These are phyloP conservation scores for Pantala flavescens DNA, from an alignment of 1,140 invertebrate genomes.

Conservation along the genomic window DNA sequence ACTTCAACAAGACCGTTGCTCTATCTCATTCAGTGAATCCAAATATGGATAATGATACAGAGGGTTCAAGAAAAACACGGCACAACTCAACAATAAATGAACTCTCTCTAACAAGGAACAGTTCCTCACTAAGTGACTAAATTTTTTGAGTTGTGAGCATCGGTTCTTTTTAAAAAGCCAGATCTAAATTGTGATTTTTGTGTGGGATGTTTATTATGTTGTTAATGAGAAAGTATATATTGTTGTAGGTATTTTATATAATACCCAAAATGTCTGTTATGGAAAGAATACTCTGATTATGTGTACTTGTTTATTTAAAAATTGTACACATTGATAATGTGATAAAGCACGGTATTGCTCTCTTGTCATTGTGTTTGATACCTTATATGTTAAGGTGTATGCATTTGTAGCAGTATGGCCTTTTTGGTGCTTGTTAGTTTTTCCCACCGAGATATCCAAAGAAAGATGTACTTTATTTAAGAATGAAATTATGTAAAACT, in stretches of 20 bases:
- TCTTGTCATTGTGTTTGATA: slow-evolving; percentile 2
- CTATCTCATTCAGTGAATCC: slow-evolving; percentile 55
- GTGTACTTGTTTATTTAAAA: slow-evolving; percentile 4
- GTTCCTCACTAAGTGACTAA: slow-evolving; percentile 9
- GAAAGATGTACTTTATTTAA: not conserved
- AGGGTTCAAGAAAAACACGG: slow-evolving; percentile 51
- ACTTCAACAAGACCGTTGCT: slow-evolving; percentile 84
- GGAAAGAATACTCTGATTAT: not conserved
- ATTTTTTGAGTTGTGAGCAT: not conserved
- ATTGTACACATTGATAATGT: not conserved
- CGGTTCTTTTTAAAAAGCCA: not conserved
- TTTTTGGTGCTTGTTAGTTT: slow-evolving; percentile 6
- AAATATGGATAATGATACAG: slow-evolving; percentile 40
- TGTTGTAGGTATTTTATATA: slow-evolving; percentile 10
- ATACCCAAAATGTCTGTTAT: not conserved
- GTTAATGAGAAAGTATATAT: not conserved
- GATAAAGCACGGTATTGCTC: slow-evolving; percentile 4
- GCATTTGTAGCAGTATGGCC: slow-evolving; percentile 1
- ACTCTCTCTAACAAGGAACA: slow-evolving; percentile 14
- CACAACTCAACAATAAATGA: slow-evolving; percentile 51
- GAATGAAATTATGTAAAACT: no score
- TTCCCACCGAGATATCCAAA: not conserved
- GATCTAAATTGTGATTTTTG: not conserved
- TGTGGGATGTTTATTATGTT: slow-evolving; percentile 6
- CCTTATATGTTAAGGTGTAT: not conserved